Evolutionary conservation across 2,113 vertebrate genomes (phyloP), one percentile per base, ranked within the genome.

Genomic region (Neotoma lepida): DNA sequence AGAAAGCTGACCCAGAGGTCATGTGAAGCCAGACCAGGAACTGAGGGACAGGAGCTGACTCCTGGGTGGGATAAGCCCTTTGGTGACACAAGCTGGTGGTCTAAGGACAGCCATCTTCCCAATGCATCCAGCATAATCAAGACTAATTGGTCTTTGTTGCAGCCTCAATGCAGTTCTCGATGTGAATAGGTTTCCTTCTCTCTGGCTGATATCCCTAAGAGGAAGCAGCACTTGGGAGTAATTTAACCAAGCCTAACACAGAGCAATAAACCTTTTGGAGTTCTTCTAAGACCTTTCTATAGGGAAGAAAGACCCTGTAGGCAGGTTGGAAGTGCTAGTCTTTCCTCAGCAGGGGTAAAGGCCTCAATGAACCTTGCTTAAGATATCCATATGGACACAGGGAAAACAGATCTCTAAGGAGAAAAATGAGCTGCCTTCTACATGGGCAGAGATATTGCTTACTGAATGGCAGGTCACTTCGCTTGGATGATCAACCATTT

Each of bases 91-190:
- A 95, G 94, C 93, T 97, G 97, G 97, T 97, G 95, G 95, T 97
- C 97, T 95, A 89, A 93, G 68, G 73, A 81, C 78, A 56, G 94
- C 92, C 89, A 82, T 94, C 92, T 56, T 95, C 95, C 92, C 93
- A 94, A 80, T 4, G 33, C 78, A 68, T 90, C 63, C 46, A 3
- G 88, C 78, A 96, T 95, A 97, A 97, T 96, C 94, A 92, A 91
- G 86, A 93, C 96, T 97, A 96, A 97, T 97, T 97, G 97, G 91
- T 92, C 97, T 97, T 97, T 97, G 95, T 97, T 41, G 63, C 20
- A 85, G 89, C 64, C 84, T 97, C 97, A 96, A 95, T 89, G 91
- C 88, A 88, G 87, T 80, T 86, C 68, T 80, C 6, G 4, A 76
- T 88, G 64, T 97, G 96, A 97, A 97, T 96, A 95, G 96, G 85